A percentile compares a stretch with the other conserved stretches of the same genome.
Evolutionary conservation across 1,140 invertebrate genomes (phyloP).

Genomic region (Leptonema lineaticorne): DNA sequence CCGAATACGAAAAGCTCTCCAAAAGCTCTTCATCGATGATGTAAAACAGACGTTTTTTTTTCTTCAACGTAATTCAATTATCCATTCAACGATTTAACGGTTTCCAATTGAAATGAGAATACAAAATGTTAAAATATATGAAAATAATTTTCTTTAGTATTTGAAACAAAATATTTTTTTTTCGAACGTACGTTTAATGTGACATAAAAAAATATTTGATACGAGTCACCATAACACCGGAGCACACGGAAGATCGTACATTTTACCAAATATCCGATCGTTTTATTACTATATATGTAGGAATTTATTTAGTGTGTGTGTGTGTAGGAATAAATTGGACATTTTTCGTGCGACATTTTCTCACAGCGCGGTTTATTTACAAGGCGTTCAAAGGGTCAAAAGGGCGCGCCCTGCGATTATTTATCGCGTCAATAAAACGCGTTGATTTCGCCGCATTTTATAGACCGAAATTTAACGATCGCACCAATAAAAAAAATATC

Average conservation of each 20-base stretch:
- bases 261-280: not conserved
- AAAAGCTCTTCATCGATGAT: too few relatives aligned
- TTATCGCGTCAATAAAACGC: slow-evolving; percentile 16
- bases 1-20: too few relatives aligned
- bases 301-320: not conserved
- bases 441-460: slow-evolving; percentile 14
- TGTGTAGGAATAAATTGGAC: not conserved
- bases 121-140: too few relatives aligned
- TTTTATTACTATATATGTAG: not conserved
- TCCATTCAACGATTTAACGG: too few relatives aligned
- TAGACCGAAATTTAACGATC: slow-evolving; percentile 13
- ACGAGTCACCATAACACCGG: too few relatives aligned
- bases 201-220: too few relatives aligned
- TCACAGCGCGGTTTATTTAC: not conserved
- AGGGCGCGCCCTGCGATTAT: slow-evolving; percentile 6
- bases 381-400: not conserved
- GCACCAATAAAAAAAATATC: slow-evolving; percentile 9
- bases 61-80: too few relatives aligned
- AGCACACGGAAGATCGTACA: not conserved
- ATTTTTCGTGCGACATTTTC: not conserved
- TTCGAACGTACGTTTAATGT: too few relatives aligned
- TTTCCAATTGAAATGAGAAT: too few relatives aligned
- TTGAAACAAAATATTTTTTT: too few relatives aligned
- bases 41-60: too few relatives aligned
- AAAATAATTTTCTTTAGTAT: too few relatives aligned